Conservation (phyloP, 2,888 invertebrate genomes). For the Pyrocoelia pectoralis region DNA sequence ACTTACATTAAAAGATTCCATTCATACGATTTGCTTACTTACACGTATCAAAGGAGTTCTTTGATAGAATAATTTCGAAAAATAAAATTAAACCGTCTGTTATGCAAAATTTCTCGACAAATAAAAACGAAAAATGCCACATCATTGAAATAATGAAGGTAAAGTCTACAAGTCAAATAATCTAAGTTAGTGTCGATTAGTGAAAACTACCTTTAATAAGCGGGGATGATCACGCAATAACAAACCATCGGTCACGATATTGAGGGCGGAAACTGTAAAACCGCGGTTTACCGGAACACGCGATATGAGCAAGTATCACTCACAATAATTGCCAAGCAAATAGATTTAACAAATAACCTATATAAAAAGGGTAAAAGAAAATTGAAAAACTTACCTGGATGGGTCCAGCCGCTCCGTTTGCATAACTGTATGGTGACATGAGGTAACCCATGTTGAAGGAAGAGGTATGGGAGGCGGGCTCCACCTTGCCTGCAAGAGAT, state of each 20-base stretch:
- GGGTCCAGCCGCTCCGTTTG: conserved; percentile 85
- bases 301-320: conserved; percentile 32
- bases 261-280: conserved; percentile 32
- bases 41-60: too few relatives aligned
- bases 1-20: too few relatives aligned
- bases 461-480: conserved; percentile 79
- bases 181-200: conserved; percentile 35
- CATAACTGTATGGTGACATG: conserved; percentile 88
- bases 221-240: conserved; percentile 27
- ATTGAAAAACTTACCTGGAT: conserved; percentile 77
- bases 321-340: conserved; percentile 24
- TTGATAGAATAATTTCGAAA: too few relatives aligned
- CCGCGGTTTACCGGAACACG: conserved; percentile 38
- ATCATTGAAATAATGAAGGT: too few relatives aligned
- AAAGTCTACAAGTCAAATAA: too few relatives aligned
- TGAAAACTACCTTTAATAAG: conserved; percentile 33
- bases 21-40: too few relatives aligned
- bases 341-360: conserved; percentile 17
- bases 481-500: conserved; percentile 76
- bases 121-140: too few relatives aligned
- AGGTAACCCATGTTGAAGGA: conserved; percentile 93
- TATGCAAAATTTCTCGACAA: too few relatives aligned
- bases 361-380: conserved; percentile 1
- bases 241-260: conserved; percentile 34
- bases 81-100: too few relatives aligned